Percentiles rank a stretch among this genome's conserved stretches.
phyloP scores from a whole-genome alignment of 1,140 invertebrate species.

The Mercenaria mercenaria region DNA sequence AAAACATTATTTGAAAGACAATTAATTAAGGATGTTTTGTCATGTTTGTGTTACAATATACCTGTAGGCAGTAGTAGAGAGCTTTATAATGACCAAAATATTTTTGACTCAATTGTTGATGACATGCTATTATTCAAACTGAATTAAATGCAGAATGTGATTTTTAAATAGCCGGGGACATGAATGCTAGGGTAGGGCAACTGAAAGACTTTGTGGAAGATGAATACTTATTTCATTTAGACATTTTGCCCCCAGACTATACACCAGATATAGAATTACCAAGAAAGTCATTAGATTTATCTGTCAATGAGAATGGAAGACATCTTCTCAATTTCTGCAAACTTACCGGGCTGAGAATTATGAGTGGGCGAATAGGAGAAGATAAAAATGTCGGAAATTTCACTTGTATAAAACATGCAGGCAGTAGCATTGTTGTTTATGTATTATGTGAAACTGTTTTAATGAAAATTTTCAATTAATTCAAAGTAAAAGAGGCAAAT shows the following conservation, averaged over 20 bases:
- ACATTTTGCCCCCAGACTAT: constrained; percentile 50
- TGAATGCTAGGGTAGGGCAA: not conserved
- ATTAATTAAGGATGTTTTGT: constrained; percentile 13
- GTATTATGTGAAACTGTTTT: constrained; percentile 29
- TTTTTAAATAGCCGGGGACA: not conserved
- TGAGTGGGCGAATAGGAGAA: constrained; percentile 7
- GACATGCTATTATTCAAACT: constrained; percentile 3
- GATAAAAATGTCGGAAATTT: not conserved
- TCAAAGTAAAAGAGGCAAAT: constrained; percentile 13
- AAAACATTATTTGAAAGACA: not conserved
- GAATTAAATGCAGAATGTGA: not conserved
- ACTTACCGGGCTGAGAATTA: not conserved
- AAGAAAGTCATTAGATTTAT: constrained; percentile 14
- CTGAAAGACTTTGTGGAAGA: constrained; percentile 29
- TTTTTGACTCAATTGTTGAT: constrained; percentile 19
- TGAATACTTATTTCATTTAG: not conserved
- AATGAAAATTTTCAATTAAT: not conserved
- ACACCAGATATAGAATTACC: not conserved
- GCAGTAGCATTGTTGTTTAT: constrained; percentile 23
- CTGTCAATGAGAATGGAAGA: constrained; percentile 19
- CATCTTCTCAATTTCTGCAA: constrained; percentile 20
- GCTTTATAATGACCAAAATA: not conserved
- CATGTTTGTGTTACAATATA: constrained; percentile 35
- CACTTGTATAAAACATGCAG: constrained; percentile 19
- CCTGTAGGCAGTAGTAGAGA: constrained; percentile 31